phyloP scores from a whole-genome alignment of 2,113 vertebrate species.

The Dasyprocta punctata region DNA sequence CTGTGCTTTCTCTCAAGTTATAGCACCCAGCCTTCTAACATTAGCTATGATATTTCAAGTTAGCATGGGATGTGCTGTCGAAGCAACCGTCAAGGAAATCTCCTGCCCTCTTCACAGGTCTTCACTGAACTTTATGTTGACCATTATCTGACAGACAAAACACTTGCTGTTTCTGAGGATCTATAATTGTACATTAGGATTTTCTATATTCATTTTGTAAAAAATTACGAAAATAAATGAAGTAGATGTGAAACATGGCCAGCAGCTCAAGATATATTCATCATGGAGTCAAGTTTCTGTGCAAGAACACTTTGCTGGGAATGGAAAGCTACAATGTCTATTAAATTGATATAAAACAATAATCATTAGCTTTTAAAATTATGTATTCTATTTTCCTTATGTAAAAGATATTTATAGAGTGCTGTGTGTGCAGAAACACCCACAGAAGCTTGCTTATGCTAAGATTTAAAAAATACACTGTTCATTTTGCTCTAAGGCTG shows the following conservation, averaged over 20 bases:
- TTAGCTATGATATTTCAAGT: background rate
- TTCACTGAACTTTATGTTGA: background rate
- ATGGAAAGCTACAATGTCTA: background rate
- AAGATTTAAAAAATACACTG: background rate
- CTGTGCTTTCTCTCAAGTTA: background rate
- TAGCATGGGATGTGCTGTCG: background rate
- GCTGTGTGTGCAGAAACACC: background rate
- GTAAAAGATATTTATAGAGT: background rate
- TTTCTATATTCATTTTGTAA: conserved; percentile 19
- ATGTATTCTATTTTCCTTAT: background rate
- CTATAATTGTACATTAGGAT: background rate
- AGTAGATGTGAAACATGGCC: background rate
- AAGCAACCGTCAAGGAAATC: background rate
- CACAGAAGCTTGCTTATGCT: background rate
- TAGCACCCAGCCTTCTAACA: background rate
- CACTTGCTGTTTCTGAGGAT: background rate
- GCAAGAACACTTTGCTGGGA: background rate
- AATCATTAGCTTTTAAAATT: conserved; percentile 12
- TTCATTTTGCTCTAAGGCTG: conserved; percentile 3
- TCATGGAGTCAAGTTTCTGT: background rate
- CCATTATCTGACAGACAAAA: background rate
- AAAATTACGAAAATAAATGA: background rate
- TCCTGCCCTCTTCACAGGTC: background rate
- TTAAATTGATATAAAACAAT: background rate
- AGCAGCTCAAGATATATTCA: background rate